Evolutionary conservation across 2,113 vertebrate genomes (phyloP).

Genomic region (Rhynchopsitta pachyrhyncha): DNA sequence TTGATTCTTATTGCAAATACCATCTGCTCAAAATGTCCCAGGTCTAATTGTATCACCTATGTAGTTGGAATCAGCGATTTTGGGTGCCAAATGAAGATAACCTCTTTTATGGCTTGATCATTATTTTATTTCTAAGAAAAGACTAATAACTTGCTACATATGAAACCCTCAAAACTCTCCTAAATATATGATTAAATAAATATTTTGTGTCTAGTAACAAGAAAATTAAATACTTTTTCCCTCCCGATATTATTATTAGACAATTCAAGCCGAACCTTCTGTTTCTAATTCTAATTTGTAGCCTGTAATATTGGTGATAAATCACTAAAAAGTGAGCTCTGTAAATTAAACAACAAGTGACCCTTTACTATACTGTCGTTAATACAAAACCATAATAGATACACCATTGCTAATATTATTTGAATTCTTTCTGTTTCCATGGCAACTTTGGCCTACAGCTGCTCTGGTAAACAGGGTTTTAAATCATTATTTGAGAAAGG

Average conservation of each 20-base stretch:
- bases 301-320: not conserved
- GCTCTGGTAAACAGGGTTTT: conserved; percentile 56
- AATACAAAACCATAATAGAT: conserved; percentile 41
- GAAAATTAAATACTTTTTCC: not conserved
- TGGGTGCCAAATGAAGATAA: not conserved
- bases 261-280: not conserved
- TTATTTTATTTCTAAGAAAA: not conserved
- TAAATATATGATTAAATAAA: not conserved
- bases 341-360: conserved; percentile 46
- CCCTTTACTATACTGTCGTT: not conserved
- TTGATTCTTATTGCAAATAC: not conserved
- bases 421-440: conserved; percentile 65
- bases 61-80: not conserved
- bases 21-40: not conserved
- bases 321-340: conserved; percentile 17
- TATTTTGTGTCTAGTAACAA: not conserved
- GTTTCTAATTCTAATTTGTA: conserved; percentile 7
- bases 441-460: conserved; percentile 18
- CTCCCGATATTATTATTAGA: not conserved
- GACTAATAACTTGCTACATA: not conserved
- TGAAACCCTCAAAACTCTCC: not conserved
- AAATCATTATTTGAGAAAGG: conserved; percentile 54
- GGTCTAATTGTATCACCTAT: not conserved
- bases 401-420: conserved; percentile 64
- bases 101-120: not conserved